Evolutionary conservation across 1,140 invertebrate species (phyloP), one percentile per base, ranked within the genome.

Genomic region (Hermetia illucens): DNA sequence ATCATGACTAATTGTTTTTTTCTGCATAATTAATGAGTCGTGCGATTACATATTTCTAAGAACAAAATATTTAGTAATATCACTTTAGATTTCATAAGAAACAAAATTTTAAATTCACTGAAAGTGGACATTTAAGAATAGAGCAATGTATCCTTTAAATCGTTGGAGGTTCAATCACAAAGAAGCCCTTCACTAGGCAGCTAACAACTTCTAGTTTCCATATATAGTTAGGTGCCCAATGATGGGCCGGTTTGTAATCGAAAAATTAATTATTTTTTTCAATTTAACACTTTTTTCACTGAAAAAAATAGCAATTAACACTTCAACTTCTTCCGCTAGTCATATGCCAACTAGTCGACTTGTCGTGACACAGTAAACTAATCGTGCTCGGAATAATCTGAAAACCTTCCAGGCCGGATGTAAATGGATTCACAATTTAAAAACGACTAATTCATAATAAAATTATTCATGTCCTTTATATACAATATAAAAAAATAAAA

Each of bases 151-250:
- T 24, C 16, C 17, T 12, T 19, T 31, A 16, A 30, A 17, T 18
- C 24, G 53, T 48, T 51, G 53, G 21, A 20, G 34, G 21, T 36
- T 44, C 51, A 13, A 54, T 47, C 42, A 51, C 54, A 56, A 47
- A 50, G 49, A 56, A 57, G 54, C 54, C 54, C 53, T 56, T 56
- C 54, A 56, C 47, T 47, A 56, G 54, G 54, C 54, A 56, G 54
- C 54, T 56, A 56, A 54, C 53, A 49, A 8, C 17, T 6, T n/a
- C n/a, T n/a, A n/a, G n/a, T 32, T 32, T 42, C 17, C 40, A 39
- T 45, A 43, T 34, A 35, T 30, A 56, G 54, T 49, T 54, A 56
- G 42, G 46, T 39, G 45, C 54, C 54, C 49, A 48, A 52, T 56
- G 53, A 56, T 40, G 49, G 52, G 51, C 54, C 51, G 45, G 47